These are phyloP conservation scores for Pristionchus entomophagus DNA, from an alignment of 2,888 invertebrate genomes.

Conservation along the genomic window DNA sequence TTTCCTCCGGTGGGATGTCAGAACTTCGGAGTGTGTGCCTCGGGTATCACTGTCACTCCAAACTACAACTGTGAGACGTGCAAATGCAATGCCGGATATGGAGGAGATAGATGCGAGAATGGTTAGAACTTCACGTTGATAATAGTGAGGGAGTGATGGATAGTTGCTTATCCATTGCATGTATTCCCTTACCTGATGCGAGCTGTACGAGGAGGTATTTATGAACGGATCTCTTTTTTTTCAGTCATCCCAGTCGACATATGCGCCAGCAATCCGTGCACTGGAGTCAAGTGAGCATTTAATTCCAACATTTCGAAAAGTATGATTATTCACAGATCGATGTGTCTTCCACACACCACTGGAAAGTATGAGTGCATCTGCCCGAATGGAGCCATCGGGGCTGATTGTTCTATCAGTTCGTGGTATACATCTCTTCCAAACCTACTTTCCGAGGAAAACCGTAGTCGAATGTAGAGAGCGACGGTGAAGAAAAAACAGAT, in stretches of 20 bases:
- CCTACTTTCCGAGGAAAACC: no score
- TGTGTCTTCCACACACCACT: not conserved
- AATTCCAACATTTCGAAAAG: not conserved
- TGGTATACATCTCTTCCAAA: no score
- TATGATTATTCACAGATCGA: not conserved
- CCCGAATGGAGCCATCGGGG: not conserved
- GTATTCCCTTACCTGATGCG: no score
- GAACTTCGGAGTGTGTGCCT: conserved; percentile 5
- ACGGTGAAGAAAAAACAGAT: no score
- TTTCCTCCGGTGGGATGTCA: not conserved
- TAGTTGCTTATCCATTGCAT: no score
- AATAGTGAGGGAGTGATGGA: no score
- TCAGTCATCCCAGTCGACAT: not conserved
- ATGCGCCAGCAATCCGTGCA: not conserved
- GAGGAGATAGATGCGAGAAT: not conserved
- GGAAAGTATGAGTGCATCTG: conserved; percentile 2
- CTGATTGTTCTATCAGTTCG: not conserved
- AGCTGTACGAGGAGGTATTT: no score
- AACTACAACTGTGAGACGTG: conserved; percentile 8
- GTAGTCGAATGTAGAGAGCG: no score
- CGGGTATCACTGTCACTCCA: not conserved
- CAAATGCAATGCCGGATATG: conserved; percentile 1
- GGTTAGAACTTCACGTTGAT: not conserved
- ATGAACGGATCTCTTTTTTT: no score
- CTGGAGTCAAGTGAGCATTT: not conserved